Evolutionary conservation across 2,888 invertebrate species (phyloP).

Genomic region (Lepidonotus clava): DNA sequence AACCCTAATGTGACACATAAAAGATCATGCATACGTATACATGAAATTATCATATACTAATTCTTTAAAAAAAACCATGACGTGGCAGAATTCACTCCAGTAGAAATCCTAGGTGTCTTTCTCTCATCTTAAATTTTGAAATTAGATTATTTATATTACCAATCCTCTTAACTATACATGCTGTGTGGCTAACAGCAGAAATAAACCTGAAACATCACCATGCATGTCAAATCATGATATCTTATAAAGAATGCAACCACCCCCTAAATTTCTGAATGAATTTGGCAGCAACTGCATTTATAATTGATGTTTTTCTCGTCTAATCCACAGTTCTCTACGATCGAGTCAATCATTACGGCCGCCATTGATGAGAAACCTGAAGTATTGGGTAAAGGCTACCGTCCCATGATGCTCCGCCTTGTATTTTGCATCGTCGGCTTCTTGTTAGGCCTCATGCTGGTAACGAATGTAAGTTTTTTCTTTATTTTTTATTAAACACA

Average conservation of each 20-base stretch:
- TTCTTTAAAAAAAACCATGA: too few relatives aligned
- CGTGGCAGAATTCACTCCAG: too few relatives aligned
- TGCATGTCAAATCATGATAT: neutral
- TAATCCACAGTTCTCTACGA: slow-evolving; percentile 77
- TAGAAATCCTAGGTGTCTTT: too few relatives aligned
- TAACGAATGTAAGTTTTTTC: slow-evolving; percentile 7
- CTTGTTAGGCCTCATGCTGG: neutral
- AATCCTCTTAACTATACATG: too few relatives aligned
- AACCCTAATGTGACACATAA: too few relatives aligned
- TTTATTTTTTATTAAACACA: too few relatives aligned
- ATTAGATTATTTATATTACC: too few relatives aligned
- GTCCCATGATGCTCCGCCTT: slow-evolving; percentile 16
- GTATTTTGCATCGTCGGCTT: slow-evolving; percentile 6
- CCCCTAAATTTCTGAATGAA: neutral
- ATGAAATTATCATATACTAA: too few relatives aligned
- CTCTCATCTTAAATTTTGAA: too few relatives aligned
- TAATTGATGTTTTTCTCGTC: too few relatives aligned
- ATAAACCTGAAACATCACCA: neutral
- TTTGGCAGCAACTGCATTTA: neutral
- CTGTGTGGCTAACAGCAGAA: neutral
- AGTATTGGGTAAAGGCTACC: slow-evolving; percentile 43
- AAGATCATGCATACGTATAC: too few relatives aligned
- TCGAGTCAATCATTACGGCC: slow-evolving; percentile 66
- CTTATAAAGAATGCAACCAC: neutral
- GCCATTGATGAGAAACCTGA: slow-evolving; percentile 63